Evolutionary conservation across 2,888 invertebrate genomes (phyloP).

Genomic region (Entomobrya multifasciata): DNA sequence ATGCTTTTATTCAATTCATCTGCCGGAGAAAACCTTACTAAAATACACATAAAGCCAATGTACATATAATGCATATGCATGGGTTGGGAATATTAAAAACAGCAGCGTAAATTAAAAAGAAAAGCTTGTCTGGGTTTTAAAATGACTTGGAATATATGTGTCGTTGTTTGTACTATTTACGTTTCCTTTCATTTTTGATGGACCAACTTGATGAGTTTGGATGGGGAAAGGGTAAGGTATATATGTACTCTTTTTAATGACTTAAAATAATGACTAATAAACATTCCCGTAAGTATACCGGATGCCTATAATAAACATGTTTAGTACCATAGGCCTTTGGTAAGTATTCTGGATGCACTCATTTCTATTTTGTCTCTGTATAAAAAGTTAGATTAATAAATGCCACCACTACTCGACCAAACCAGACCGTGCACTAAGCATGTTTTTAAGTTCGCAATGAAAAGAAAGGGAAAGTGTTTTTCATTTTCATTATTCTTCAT

Average conservation of each 20-base stretch:
- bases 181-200: conserved; percentile 11
- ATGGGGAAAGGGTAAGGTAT: neutral
- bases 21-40: neutral
- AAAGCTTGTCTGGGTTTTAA: neutral
- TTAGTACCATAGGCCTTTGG: too few relatives aligned
- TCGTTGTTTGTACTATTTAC: neutral
- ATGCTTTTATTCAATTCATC: too few relatives aligned
- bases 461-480: conserved; percentile 21
- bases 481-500: too few relatives aligned
- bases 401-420: neutral
- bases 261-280: conserved; percentile 45
- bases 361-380: conserved; percentile 26
- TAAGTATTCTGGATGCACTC: neutral
- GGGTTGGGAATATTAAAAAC: too few relatives aligned
- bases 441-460: neutral
- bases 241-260: conserved; percentile 22
- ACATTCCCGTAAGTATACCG: too few relatives aligned
- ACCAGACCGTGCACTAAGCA: neutral
- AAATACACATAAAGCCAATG: neutral
- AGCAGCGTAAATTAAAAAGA: neutral
- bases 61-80: too few relatives aligned
- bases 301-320: too few relatives aligned
- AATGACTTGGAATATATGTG: neutral
- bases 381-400: neutral
- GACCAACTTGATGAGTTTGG: conserved; percentile 18